Conservation (phyloP, 2,113 vertebrate genomes). For the Polypterus bichir region DNA sequence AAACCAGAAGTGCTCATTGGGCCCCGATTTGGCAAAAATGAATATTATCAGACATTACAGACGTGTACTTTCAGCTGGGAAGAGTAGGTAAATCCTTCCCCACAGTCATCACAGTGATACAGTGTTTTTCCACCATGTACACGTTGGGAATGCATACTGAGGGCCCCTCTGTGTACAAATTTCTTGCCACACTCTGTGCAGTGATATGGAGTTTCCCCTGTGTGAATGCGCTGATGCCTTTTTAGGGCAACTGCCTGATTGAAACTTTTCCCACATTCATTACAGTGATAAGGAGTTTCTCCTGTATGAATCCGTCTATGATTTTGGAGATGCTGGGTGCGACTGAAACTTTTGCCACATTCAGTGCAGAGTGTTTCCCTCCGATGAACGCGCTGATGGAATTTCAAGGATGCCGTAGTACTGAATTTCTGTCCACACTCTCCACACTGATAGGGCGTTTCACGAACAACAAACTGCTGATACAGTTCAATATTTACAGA, state of each 20-base stretch:
- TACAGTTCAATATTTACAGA: not conserved
- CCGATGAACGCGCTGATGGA: not conserved
- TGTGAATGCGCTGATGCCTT: conserved; percentile 20
- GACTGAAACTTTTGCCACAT: conserved; percentile 3
- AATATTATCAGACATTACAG: not conserved
- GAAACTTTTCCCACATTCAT: conserved; percentile 30
- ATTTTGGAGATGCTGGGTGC: not conserved
- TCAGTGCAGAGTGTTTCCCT: not conserved
- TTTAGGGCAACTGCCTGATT: conserved; percentile 17
- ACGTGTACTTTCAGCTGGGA: conserved; percentile 1
- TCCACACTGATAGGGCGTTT: conserved; percentile 5
- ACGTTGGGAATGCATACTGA: not conserved
- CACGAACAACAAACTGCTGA: not conserved
- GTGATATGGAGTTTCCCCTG: conserved; percentile 24
- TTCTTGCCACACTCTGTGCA: conserved; percentile 31
- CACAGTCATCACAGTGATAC: not conserved
- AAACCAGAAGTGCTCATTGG: too few relatives aligned
- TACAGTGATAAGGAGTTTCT: conserved; percentile 26
- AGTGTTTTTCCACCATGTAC: not conserved
- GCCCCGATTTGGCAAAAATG: too few relatives aligned
- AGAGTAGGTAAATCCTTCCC: not conserved
- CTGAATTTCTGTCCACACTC: not conserved
- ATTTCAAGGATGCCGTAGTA: not conserved
- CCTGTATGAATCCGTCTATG: conserved; percentile 21
- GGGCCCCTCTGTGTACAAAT: conserved; percentile 18